phyloP scores from a whole-genome alignment of 2,113 vertebrate species.

The Proteles cristata region DNA sequence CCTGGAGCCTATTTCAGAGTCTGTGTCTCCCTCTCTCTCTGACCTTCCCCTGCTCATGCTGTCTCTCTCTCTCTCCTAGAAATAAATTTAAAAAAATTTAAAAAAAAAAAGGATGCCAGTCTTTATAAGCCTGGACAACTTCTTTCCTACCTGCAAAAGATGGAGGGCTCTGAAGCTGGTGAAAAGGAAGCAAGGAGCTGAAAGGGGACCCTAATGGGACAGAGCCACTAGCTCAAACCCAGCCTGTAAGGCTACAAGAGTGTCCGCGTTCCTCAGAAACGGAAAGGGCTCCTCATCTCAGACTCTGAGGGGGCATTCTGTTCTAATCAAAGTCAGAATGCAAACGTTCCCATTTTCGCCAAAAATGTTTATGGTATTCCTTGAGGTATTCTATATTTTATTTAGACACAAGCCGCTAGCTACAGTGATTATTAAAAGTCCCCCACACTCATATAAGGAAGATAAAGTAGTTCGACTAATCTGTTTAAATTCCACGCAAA shows the following conservation, averaged over 20 bases:
- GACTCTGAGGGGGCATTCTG: neutral
- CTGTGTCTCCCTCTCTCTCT: too few species aligned
- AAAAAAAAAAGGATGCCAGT: neutral
- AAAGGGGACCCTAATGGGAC: neutral
- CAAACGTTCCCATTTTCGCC: neutral
- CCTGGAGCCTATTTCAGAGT: too few species aligned
- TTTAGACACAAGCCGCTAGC: neutral
- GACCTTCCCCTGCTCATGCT: too few species aligned
- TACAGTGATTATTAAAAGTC: constrained; percentile 5
- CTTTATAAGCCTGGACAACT: neutral
- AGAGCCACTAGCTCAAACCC: neutral
- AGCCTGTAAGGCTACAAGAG: neutral
- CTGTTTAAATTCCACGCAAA: constrained; percentile 25
- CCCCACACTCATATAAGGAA: neutral
- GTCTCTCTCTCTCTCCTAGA: too few species aligned
- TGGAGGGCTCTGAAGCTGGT: neutral
- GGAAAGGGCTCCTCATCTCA: neutral
- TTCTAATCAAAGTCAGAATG: neutral
- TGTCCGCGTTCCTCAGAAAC: neutral
- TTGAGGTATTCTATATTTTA: neutral
- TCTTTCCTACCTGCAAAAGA: constrained; percentile 6
- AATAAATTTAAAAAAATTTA: too few species aligned
- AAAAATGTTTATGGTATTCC: constrained; percentile 10
- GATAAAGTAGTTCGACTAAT: neutral
- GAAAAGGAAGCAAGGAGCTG: neutral